Base-by-base conservation (phyloP, 1,140 invertebrate genomes). In the Telenomus remus region DNA sequence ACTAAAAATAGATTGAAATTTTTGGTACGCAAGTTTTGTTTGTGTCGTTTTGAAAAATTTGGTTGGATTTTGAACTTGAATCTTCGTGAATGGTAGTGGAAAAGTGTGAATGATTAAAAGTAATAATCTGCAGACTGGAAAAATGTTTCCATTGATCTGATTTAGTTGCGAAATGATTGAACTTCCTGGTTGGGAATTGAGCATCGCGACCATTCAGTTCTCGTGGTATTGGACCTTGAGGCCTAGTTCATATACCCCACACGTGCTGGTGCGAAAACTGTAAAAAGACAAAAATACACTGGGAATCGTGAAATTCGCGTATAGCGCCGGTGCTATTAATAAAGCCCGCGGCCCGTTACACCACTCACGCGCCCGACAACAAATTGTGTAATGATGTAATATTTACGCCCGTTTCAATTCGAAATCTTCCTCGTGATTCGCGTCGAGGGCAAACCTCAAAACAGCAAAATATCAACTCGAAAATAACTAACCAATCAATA, bases 371-470 rank as follows among this genome's bases (percentile, higher is more conserved):
- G n/a, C 53, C 43, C 63, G 54, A 59, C 69, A 68, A 77, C 69
- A 72, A 77, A 77, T 69, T 69, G 75, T 72, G 69, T 55, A 77
- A 77, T 69, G 75, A 77, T 72, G 75, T 77, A 77, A 72, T 69
- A 77, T 77, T 77, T 72, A 69, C 75, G 49, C 16, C 57, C 56
- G 48, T 49, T 37, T 43, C 42, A 13, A 16, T 10, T 15, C 11
- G 37, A 11, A 27, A 14, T 12, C 19, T 37, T 59, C 51, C 46
- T 7, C 47, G 34, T 66, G 56, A 50, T 66, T 66, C 63, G 34
- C n/a, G 0, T 11, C 43, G 11, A 12, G 11, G 43, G 13, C n/a
- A 46, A 27, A 27, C 19, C n/a, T 27, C 19, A 27, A 27, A 27
- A 27, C 1, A 27, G 19, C 1, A 27, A 27, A 27, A n/a, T n/a